phyloP scores from a whole-genome alignment of 1,140 invertebrate species.

The Idris sp. region DNA sequence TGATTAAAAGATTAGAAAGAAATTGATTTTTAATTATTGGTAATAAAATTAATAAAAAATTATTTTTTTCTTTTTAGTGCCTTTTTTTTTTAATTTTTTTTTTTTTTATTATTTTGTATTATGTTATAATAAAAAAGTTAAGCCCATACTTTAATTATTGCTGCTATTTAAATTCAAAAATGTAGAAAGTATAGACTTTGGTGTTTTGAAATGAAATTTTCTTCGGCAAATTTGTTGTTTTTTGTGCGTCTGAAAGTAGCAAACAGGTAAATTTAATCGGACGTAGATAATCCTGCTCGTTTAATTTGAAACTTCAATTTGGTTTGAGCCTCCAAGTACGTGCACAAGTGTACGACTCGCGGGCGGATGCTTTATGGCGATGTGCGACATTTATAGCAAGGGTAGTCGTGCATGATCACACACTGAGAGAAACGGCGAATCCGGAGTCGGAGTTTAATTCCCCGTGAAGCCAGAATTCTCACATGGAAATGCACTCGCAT shows the following conservation, averaged over 20 bases:
- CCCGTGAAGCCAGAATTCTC: conserved; percentile 49
- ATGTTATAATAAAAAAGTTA: no score
- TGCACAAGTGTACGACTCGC: conserved; percentile 30
- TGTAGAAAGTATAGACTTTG: no score
- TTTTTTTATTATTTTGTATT: no score
- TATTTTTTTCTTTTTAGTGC: no score
- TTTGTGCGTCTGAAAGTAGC: conserved; percentile 46
- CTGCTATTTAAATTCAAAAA: no score
- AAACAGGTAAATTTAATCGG: conserved; percentile 59
- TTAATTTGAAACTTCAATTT: conserved; percentile 75
- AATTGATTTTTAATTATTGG: no score
- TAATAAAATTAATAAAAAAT: no score
- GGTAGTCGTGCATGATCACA: conserved; percentile 30
- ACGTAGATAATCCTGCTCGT: conserved; percentile 67
- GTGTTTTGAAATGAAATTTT: no score
- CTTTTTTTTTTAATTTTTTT: no score
- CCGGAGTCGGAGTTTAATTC: conserved; percentile 57
- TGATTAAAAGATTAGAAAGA: no score
- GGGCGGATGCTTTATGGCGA: conserved; percentile 47
- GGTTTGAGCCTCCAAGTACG: conserved; percentile 65
- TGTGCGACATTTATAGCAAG: conserved; percentile 50
- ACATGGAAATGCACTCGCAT: conserved; percentile 59
- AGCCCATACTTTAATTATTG: no score
- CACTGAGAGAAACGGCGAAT: conserved; percentile 28
- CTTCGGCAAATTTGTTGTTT: no score